These are phyloP conservation scores for Alligator sinensis DNA, from an alignment of 2,113 vertebrate genomes.

Conservation along the genomic window DNA sequence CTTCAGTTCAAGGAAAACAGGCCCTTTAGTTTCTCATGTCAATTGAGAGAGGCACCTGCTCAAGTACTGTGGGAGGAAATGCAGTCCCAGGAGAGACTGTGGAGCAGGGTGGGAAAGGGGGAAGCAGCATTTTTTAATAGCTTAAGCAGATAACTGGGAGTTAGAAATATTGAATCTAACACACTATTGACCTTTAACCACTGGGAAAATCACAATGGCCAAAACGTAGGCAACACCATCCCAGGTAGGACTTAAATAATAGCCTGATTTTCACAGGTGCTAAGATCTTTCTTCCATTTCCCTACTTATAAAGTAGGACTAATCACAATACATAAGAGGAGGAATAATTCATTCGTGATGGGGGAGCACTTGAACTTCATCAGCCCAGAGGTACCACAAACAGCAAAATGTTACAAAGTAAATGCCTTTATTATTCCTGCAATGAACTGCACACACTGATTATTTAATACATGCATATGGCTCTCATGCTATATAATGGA, in stretches of 20 bases:
- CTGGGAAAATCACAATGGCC: neutral
- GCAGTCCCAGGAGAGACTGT: neutral
- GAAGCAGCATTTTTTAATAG: slow-evolving; percentile 27
- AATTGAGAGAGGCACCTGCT: slow-evolving; percentile 9
- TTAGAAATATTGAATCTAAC: slow-evolving; percentile 48
- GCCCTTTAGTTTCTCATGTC: slow-evolving; percentile 29
- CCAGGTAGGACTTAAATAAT: too few species aligned
- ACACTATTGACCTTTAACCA: slow-evolving; percentile 1
- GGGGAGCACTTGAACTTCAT: neutral
- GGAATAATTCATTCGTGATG: neutral
- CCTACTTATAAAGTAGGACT: slow-evolving; percentile 20
- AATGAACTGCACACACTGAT: neutral
- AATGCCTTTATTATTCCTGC: neutral
- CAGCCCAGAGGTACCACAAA: neutral
- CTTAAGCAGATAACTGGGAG: slow-evolving; percentile 11
- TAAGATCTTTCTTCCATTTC: slow-evolving; percentile 4
- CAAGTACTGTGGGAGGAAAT: slow-evolving; percentile 10
- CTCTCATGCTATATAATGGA: neutral
- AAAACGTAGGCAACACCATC: neutral
- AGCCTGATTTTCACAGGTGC: slow-evolving; percentile 8
- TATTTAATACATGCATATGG: neutral
- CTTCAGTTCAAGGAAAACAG: neutral
- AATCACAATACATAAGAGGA: slow-evolving; percentile 26
- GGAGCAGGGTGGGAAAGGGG: slow-evolving; percentile 26
- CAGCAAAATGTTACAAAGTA: neutral